Evolutionary conservation across 2,797 vertebrate genomes (phyloP).

Genomic region (Varecia variegata): DNA sequence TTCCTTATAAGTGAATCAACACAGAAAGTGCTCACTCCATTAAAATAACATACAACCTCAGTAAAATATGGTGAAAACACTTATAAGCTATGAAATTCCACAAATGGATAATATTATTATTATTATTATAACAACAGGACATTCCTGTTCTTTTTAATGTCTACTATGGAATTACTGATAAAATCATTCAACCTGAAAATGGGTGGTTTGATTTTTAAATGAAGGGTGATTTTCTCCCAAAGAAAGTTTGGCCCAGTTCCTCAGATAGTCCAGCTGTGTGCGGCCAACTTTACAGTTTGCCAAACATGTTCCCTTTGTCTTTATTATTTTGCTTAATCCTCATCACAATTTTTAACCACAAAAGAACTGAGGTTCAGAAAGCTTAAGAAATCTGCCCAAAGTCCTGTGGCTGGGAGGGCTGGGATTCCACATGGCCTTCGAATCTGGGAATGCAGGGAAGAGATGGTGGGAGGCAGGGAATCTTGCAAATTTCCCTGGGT

Average conservation of each 20-base stretch:
- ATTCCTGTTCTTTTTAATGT: background rate
- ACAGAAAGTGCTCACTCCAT: background rate
- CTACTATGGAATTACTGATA: background rate
- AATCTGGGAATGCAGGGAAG: background rate
- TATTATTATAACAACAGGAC: background rate
- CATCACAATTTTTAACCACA: background rate
- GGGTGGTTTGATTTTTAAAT: background rate
- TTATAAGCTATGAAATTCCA: background rate
- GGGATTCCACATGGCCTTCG: background rate
- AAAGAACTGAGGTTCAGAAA: background rate
- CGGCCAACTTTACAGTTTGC: background rate
- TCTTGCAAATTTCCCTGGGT: too few species aligned
- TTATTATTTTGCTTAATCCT: background rate
- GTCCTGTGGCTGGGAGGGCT: background rate
- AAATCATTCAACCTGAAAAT: background rate
- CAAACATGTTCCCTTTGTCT: background rate
- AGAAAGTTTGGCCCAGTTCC: background rate
- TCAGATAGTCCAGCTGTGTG: background rate
- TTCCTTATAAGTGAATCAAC: background rate
- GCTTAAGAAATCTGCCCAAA: background rate
- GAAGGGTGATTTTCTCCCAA: constrained; percentile 6
- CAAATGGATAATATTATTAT: background rate
- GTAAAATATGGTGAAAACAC: background rate
- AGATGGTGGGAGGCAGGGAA: background rate
- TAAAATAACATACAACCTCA: background rate